Conservation (phyloP, 1,140 invertebrate species). For the Alviniconcha marisindica region DNA sequence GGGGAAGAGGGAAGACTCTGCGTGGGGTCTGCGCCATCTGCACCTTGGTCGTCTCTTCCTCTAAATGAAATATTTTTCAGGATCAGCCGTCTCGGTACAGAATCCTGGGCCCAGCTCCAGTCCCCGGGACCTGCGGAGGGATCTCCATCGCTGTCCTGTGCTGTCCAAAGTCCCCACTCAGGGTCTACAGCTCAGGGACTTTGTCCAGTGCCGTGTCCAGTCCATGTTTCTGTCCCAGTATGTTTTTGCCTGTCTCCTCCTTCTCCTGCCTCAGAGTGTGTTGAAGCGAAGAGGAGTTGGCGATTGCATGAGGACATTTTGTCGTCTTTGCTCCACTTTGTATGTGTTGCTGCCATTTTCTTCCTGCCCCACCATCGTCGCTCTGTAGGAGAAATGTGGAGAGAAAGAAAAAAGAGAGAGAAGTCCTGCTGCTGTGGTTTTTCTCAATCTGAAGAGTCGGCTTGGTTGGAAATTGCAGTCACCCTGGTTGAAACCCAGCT, state of each 20-base stretch:
- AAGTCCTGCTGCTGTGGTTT: no score
- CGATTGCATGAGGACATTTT: not conserved
- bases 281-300: not conserved
- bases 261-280: not conserved
- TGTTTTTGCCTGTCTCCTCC: not conserved
- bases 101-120: not conserved
- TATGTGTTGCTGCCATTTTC: not conserved
- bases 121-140: no score
- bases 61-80: slow-evolving; percentile 18
- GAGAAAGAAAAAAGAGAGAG: no score
- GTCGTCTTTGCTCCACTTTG: not conserved
- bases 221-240: not conserved
- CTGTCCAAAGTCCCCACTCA: no score
- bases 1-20: no score
- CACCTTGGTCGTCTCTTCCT: not conserved
- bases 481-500: no score
- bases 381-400: no score
- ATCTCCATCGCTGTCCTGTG: no score
- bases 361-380: not conserved
- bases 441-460: no score
- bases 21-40: no score
- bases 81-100: not conserved
- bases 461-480: no score
- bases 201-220: not conserved
- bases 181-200: no score